A percentile compares a stretch with the other conserved stretches of the same genome.
These are phyloP conservation scores for Philypnodon macrostomus DNA, from an alignment of 2,797 vertebrate species.

Conservation along the genomic window DNA sequence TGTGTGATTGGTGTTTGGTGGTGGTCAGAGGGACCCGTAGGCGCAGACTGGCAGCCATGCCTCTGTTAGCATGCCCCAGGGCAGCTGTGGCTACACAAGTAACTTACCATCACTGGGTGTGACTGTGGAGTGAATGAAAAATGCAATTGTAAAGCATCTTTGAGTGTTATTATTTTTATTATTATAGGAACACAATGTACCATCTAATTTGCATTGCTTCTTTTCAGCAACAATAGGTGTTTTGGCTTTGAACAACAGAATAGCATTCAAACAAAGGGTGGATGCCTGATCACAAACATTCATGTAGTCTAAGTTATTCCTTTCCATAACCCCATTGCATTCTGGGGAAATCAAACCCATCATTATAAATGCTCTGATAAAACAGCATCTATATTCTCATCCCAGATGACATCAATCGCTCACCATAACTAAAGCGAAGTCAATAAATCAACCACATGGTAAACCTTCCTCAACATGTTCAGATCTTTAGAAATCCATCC, in stretches of 20 bases:
- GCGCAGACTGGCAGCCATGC: no score
- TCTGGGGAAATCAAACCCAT: conserved; percentile 35
- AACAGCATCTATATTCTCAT: conserved; percentile 36
- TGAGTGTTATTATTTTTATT: not conserved
- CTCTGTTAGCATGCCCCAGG: no score
- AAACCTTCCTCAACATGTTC: conserved; percentile 20
- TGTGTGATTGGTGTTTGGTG: no score
- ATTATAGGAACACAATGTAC: not conserved
- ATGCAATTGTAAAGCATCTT: no score
- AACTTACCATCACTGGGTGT: no score
- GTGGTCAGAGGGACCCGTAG: no score
- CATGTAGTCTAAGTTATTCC: conserved; percentile 23
- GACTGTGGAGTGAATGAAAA: no score
- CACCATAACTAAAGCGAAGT: conserved; percentile 4
- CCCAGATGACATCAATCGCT: conserved; percentile 28
- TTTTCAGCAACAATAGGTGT: conserved; percentile 12
- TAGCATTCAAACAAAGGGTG: conserved; percentile 21
- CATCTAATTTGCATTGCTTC: conserved; percentile 10
- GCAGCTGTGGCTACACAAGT: no score
- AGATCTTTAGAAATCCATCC: conserved; percentile 39
- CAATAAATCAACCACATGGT: conserved; percentile 17
- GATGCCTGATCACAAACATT: conserved; percentile 42
- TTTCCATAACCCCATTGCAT: not conserved
- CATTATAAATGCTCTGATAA: conserved; percentile 26
- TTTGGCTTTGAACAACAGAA: conserved; percentile 43